Conservation (phyloP, 2,888 invertebrate species). For the Onthophagus sagittarius region DNA sequence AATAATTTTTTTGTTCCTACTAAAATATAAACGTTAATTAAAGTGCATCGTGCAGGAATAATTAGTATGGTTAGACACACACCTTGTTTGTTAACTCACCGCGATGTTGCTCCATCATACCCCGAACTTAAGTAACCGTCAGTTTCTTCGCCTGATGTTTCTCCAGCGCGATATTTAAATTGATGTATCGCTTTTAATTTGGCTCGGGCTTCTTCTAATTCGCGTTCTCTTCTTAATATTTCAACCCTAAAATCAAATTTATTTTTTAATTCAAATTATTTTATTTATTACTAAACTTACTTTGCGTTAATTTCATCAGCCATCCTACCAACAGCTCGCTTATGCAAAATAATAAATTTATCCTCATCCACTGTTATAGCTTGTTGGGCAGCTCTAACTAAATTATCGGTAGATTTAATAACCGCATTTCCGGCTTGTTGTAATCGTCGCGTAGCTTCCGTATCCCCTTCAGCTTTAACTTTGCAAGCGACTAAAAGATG, state of each 20-base stretch:
- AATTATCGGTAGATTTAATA: conserved; percentile 94
- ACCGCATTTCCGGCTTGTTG: conserved; percentile 95
- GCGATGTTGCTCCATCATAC: conserved; percentile 44
- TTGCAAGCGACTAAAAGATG: conserved; percentile 97
- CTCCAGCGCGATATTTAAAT: conserved; percentile 71
- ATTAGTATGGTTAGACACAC: conserved; percentile 44
- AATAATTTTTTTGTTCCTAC: background rate
- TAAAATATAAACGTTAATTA: conserved; percentile 7
- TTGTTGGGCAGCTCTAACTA: conserved; percentile 91
- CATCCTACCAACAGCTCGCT: conserved; percentile 93
- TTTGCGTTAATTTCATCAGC: conserved; percentile 93
- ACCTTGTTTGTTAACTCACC: conserved; percentile 48
- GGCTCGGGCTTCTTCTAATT: conserved; percentile 88
- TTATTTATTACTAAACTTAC: conserved; percentile 37
- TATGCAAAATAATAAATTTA: conserved; percentile 82
- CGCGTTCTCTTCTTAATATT: conserved; percentile 90
- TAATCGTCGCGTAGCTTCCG: conserved; percentile 86
- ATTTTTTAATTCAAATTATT: background rate
- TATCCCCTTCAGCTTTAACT: conserved; percentile 95
- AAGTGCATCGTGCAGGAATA: conserved; percentile 20
- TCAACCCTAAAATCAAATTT: conserved; percentile 58
- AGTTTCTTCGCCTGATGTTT: conserved; percentile 63
- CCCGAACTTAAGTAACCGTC: conserved; percentile 51
- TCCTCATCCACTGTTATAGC: conserved; percentile 91
- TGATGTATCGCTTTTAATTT: conserved; percentile 87